phyloP scores from a whole-genome alignment of 1,140 invertebrate species.

The Dendroctonus ponderosae region DNA sequence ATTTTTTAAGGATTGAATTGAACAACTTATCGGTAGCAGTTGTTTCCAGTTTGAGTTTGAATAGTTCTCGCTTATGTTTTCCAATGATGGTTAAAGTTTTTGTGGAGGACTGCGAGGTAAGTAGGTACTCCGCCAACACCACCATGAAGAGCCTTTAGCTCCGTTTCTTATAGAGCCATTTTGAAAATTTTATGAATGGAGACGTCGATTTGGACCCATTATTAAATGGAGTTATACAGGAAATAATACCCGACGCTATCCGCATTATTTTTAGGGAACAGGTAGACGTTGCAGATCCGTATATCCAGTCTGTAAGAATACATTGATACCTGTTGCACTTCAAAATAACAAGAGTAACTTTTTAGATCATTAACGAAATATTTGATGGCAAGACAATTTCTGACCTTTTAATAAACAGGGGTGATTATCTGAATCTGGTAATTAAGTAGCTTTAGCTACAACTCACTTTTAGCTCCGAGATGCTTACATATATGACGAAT shows the following conservation, averaged over 20 bases:
- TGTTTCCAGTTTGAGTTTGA: conserved; percentile 3
- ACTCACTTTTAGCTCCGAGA: too few relatives aligned
- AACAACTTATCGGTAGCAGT: conserved; percentile 15
- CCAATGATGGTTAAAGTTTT: conserved; percentile 11
- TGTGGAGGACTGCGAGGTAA: conserved; percentile 11
- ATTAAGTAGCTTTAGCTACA: too few relatives aligned
- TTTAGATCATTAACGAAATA: too few relatives aligned
- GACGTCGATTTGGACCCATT: conserved; percentile 22
- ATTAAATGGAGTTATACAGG: conserved; percentile 10
- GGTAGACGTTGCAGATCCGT: conserved; percentile 5
- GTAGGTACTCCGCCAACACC: neutral
- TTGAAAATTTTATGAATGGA: conserved; percentile 24
- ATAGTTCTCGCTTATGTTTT: conserved; percentile 13
- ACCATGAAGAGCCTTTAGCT: neutral
- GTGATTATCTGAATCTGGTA: too few relatives aligned
- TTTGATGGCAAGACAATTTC: too few relatives aligned
- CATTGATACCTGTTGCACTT: too few relatives aligned
- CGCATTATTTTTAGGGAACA: conserved; percentile 18
- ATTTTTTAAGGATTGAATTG: conserved; percentile 10
- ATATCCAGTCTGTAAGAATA: conserved; percentile 8
- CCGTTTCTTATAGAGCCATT: conserved; percentile 20
- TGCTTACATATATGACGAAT: too few relatives aligned
- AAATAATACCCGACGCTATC: conserved; percentile 12
- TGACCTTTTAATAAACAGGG: too few relatives aligned
- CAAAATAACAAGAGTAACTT: neutral